Conservation (phyloP, 2,888 invertebrate species). For the Maniola hyperantus region DNA sequence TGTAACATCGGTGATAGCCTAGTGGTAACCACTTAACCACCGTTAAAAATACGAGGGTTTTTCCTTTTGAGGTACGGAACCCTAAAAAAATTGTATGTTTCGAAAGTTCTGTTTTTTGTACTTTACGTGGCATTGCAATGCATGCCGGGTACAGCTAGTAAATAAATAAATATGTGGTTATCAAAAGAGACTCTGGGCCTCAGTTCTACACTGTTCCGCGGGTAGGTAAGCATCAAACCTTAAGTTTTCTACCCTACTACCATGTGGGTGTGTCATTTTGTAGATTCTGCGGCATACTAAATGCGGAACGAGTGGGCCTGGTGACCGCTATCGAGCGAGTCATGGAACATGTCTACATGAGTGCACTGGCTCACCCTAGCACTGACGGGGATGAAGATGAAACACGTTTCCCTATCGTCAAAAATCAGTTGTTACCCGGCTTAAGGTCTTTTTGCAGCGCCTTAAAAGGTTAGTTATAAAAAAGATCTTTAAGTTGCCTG, state of each 20-base stretch:
- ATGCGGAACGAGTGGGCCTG: conserved; percentile 89
- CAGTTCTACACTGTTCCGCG: background rate
- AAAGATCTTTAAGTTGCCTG: no score
- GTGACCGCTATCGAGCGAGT: conserved; percentile 94
- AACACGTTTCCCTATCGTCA: conserved; percentile 89
- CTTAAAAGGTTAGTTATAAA: conserved; percentile 86
- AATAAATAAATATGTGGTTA: no score
- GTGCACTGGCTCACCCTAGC: conserved; percentile 91
- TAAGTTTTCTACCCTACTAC: no score
- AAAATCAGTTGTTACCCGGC: conserved; percentile 91
- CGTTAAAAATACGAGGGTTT: no score
- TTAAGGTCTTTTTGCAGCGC: conserved; percentile 94
- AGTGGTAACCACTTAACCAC: no score
- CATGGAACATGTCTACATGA: conserved; percentile 95
- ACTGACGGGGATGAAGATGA: conserved; percentile 92
- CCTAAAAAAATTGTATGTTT: no score
- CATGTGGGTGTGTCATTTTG: background rate
- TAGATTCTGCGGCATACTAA: conserved; percentile 91
- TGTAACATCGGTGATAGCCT: no score
- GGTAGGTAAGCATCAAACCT: background rate
- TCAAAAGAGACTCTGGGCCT: no score
- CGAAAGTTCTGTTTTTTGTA: no score
- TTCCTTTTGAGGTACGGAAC: no score
- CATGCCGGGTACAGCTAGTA: no score
- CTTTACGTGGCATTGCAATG: no score